Base-by-base conservation (phyloP, 1,140 invertebrate genomes). In the Macrobrachium rosenbergii region DNA sequence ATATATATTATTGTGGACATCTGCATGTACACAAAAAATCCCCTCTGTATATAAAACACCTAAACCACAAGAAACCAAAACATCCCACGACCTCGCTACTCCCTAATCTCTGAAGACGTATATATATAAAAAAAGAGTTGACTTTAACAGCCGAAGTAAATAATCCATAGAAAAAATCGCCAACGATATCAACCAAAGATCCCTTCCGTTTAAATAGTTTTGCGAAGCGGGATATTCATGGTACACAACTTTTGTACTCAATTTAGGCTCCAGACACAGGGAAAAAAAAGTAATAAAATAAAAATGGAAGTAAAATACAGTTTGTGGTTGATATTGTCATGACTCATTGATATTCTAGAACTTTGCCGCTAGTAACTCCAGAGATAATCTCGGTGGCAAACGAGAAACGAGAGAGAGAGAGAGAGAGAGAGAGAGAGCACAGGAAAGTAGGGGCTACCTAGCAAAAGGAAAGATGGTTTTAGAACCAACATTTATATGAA, bases 261-360 rank as follows among this genome's bases (percentile, higher is more conserved):
- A 63, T 80, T 21, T 80, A 17, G 19, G 43, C 23, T 63, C 19
- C 14, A 63, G 52, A 10, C 52, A 52, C 52, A 52, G 12, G 52
- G 52, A 2, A 52, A 52, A 52, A 52, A 52, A 52, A 52, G 52
- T 8, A 8, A 23, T 11, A 63, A 19, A 17, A 64, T 28, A 80
- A 79, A 79, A 52, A 0, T 19, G 59, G 23, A 63, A 17, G 58
- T 62, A 64, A 64, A 80, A 14, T 63, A 10, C 3, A 62, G 78
- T 80, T 80, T 37, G 63, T 63, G 78, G 78, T 19, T 80, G 62
- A 63, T 80, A 28, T 28, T 62, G 78, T 28, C 59, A 64, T 63
- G 78, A n/a, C 60, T 80, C 78, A 80, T 80, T 80, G 78, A 80
- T 80, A 80, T 80, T 80, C 78, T 43, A 62, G 78, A 80, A 80